Conservation (phyloP, 2,797 vertebrate species). For the Ptychadena robeensis region DNA sequence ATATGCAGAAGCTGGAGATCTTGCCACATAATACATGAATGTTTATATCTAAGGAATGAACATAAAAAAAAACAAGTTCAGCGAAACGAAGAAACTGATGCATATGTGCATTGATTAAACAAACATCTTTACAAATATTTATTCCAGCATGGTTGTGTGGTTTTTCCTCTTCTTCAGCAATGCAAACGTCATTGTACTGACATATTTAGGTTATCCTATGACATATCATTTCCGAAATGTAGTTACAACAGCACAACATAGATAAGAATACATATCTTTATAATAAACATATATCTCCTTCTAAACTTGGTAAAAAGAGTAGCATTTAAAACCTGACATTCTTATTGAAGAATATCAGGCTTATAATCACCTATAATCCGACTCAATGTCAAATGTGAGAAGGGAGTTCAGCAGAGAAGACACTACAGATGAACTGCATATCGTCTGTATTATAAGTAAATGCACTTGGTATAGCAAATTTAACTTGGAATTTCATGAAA, state of each 20-base stretch:
- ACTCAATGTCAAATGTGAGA: not conserved
- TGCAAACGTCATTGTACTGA: conserved; percentile 15
- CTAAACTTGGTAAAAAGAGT: not conserved
- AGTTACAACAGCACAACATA: not conserved
- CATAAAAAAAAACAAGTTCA: not conserved
- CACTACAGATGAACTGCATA: not conserved
- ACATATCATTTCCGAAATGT: not conserved
- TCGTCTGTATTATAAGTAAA: not conserved
- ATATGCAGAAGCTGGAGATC: not conserved
- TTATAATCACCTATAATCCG: not conserved
- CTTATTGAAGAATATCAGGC: not conserved
- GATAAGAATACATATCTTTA: not conserved
- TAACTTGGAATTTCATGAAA: not conserved
- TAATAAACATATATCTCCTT: not conserved
- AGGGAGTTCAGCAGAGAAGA: not conserved
- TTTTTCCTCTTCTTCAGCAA: not conserved
- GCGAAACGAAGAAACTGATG: conserved; percentile 15
- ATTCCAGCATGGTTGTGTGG: conserved; percentile 13
- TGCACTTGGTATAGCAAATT: not conserved
- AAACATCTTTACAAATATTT: conserved; percentile 54
- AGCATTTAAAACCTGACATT: not conserved
- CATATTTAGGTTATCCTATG: conserved; percentile 32
- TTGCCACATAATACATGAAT: not conserved
- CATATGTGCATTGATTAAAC: conserved; percentile 30
- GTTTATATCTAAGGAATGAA: conserved; percentile 16